These are phyloP conservation scores for Lasiommata megera DNA, from an alignment of 2,888 invertebrate species.

Conservation along the genomic window DNA sequence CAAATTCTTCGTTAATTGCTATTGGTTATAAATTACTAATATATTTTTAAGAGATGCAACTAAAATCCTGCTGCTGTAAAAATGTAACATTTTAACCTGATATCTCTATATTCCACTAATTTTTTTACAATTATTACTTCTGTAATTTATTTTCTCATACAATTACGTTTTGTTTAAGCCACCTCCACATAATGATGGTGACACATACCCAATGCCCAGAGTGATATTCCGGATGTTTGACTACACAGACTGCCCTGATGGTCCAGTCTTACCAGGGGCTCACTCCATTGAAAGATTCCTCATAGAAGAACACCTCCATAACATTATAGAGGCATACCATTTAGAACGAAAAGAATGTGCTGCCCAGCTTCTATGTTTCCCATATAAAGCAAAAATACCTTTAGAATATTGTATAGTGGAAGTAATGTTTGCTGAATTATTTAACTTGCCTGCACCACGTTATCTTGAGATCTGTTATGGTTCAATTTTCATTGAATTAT, in stretches of 20 bases:
- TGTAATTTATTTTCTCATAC: no score
- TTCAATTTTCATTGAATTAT: conserved; percentile 96
- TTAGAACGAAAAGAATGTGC: conserved; percentile 97
- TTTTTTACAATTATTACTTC: no score
- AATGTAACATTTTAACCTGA: no score
- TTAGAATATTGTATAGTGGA: conserved; percentile 99
- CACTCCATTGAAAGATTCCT: conserved; percentile 98
- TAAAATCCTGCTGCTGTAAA: no score
- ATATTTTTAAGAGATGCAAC: no score
- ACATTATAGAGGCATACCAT: conserved; percentile 94
- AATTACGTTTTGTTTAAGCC: conserved; percentile 79
- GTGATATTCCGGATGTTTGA: conserved; percentile 98
- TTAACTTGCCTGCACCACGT: conserved; percentile 94
- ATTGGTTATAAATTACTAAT: no score
- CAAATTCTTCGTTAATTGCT: no score
- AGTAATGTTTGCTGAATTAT: conserved; percentile 96
- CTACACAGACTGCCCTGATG: conserved; percentile 98
- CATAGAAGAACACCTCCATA: conserved; percentile 97
- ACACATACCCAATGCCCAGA: conserved; percentile 95
- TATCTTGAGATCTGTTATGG: conserved; percentile 97
- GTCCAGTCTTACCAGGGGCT: conserved; percentile 94
- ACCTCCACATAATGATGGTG: conserved; percentile 95
- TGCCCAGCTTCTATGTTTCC: conserved; percentile 93
- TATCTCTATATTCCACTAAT: no score
- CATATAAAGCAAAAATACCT: conserved; percentile 96